Base-by-base conservation (phyloP, 2,888 invertebrate species). In the Coelinius sp. region DNA sequence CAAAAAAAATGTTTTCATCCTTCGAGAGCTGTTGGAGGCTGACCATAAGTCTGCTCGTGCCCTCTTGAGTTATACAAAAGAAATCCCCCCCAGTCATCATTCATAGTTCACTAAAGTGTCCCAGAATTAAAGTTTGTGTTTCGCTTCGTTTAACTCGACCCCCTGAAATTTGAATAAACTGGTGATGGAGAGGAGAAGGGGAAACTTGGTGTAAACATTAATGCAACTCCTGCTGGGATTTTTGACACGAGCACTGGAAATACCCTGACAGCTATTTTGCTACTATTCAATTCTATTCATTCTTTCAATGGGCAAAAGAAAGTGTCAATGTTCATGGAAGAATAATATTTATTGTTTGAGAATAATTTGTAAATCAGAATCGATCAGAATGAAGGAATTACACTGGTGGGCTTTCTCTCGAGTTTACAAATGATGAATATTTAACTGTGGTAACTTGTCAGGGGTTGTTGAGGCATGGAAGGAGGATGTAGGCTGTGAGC, bases 361-460 rank as follows among this genome's bases (percentile, higher is more conserved):
- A 44, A 44, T 64, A 64, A 44, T 64, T 22, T 41, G 10, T 44
- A 44, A 64, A 64, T 64, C 38, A 44, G 24, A 64, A 14, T 62
- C 25, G 25, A 53, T 25, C 25, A 53, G 53, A 1, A 27, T 2
- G 3, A 8, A 49, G 20, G 22, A 49, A 49, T 49, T 20, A 49
- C 25, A 25, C n/a, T 12, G 53, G 53, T 24, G 53, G 25, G 53
- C 25, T 25, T n/a, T 25, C 53, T 24, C 25, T 59, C 41, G 76
- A 79, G 81, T 82, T 81, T 80, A 79, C 83, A 81, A 84, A 84
- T 84, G 81, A 80, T 84, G 84, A 83, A 83, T 82, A 84, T 83
- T 84, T 83, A 80, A 82, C 76, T 71, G 74, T 74, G 62, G 75
- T 49, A 71, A 67, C 69, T 56, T 27, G 71, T 41, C 17, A 6